Percentiles rank a stretch among this genome's conserved stretches.
phyloP scores from a whole-genome alignment of 2,888 invertebrate genomes.

The Drosophila mercatorum region DNA sequence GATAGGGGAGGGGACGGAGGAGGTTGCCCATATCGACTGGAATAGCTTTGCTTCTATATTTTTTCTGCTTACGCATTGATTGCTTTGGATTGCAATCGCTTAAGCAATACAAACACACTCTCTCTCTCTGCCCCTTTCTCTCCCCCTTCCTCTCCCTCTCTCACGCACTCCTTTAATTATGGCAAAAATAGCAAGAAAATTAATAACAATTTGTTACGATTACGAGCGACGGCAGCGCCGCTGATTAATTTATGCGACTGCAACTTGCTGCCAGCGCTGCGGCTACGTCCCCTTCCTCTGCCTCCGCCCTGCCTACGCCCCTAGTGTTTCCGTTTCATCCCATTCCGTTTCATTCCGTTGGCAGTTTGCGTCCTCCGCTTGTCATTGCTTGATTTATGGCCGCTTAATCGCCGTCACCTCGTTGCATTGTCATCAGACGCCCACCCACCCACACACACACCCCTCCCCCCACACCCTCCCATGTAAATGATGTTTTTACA shows the following conservation, averaged over 20 bases:
- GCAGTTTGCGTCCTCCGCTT: constrained; percentile 13
- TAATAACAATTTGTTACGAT: constrained; percentile 69
- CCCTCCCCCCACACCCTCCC: background rate
- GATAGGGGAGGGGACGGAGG: too few species aligned
- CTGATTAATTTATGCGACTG: constrained; percentile 63
- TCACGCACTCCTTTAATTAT: constrained; percentile 42
- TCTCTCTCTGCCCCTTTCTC: constrained; percentile 9
- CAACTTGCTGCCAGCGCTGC: constrained; percentile 42
- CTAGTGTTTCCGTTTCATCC: background rate
- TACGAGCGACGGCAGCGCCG: constrained; percentile 44
- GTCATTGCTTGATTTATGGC: constrained; percentile 48
- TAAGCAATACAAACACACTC: constrained; percentile 44
- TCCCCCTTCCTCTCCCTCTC: constrained; percentile 11
- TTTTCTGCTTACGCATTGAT: constrained; percentile 50
- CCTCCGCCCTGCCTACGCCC: background rate
- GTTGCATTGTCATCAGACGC: constrained; percentile 52
- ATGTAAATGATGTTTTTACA: constrained; percentile 20
- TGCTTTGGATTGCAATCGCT: constrained; percentile 70
- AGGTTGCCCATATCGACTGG: constrained; percentile 16
- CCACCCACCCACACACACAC: constrained; percentile 3
- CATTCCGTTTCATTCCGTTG: constrained; percentile 20
- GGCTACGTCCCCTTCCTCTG: background rate
- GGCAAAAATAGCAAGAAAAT: constrained; percentile 65
- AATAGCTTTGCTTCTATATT: background rate
- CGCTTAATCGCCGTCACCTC: constrained; percentile 52